A percentile compares a stretch with the other conserved stretches of the same genome.
Evolutionary conservation across 2,888 invertebrate genomes (phyloP).

Genomic region (Laothoe populi): DNA sequence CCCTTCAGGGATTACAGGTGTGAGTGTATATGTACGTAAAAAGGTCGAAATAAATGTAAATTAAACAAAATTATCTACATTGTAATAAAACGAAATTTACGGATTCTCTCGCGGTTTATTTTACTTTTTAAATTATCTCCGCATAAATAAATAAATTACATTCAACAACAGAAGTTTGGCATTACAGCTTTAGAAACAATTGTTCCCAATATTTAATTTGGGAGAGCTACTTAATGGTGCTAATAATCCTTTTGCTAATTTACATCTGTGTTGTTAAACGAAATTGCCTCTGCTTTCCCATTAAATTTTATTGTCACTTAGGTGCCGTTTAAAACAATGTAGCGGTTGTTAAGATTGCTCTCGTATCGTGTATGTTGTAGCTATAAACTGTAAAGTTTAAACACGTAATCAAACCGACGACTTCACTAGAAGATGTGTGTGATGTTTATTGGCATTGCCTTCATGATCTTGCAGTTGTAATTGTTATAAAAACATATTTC

Average conservation of each 20-base stretch:
- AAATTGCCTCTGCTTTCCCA: slow-evolving; percentile 39
- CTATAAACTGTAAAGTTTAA: slow-evolving; percentile 18
- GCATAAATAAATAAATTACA: not conserved
- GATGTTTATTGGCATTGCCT: not conserved
- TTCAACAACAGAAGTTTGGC: not conserved
- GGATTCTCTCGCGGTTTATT: too few species aligned
- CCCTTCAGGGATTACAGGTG: too few species aligned
- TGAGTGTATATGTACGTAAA: too few species aligned
- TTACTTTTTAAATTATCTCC: not conserved
- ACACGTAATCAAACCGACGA: slow-evolving; percentile 24
- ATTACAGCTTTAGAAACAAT: not conserved
- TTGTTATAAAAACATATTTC: too few species aligned
- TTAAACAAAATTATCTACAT: too few species aligned
- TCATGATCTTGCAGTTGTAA: not conserved
- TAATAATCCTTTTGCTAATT: slow-evolving; percentile 39
- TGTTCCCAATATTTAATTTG: slow-evolving; percentile 1
- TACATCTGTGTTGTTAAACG: slow-evolving; percentile 37
- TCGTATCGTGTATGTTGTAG: slow-evolving; percentile 26
- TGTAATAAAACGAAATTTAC: too few species aligned
- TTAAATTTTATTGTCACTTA: slow-evolving; percentile 43
- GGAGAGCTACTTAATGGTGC: slow-evolving; percentile 19
- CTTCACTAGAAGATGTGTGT: not conserved
- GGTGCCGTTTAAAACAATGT: slow-evolving; percentile 35
- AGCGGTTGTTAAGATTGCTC: slow-evolving; percentile 25
- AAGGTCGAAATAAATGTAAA: too few species aligned